Percentiles rank a stretch among this genome's conserved stretches.
Conservation (phyloP, 2,888 invertebrate genomes). For the Caprella mutica region DNA sequence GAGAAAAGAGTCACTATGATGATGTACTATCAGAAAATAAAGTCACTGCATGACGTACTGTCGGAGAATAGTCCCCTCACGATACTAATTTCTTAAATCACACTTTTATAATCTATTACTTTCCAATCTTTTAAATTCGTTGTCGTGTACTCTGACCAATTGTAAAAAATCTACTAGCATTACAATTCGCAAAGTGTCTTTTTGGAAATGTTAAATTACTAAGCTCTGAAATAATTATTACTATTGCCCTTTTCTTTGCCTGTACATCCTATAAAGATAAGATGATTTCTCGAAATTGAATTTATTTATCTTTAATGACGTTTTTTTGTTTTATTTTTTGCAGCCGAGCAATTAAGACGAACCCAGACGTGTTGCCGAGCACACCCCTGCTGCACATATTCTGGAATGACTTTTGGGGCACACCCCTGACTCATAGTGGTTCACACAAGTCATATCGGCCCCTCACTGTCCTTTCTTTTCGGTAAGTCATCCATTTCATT, state of each 20-base stretch:
- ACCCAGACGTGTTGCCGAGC: constrained; percentile 77
- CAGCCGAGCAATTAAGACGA: constrained; percentile 91
- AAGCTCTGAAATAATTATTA: neutral
- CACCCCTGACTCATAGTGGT: constrained; percentile 77
- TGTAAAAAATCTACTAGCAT: too few species aligned
- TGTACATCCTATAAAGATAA: neutral
- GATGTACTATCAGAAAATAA: too few species aligned
- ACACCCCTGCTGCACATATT: constrained; percentile 71
- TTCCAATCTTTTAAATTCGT: too few species aligned
- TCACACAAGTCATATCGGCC: constrained; percentile 96
- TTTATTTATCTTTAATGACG: neutral
- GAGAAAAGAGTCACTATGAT: too few species aligned
- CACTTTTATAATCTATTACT: too few species aligned
- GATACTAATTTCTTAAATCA: too few species aligned
- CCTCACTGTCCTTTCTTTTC: constrained; percentile 74
- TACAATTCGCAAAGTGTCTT: too few species aligned
- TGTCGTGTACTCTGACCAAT: too few species aligned
- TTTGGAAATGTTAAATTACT: too few species aligned
- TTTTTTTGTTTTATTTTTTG: constrained; percentile 39
- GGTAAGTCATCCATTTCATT: constrained; percentile 43
- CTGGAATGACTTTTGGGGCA: constrained; percentile 96
- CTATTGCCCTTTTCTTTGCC: neutral
- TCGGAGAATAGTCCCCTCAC: too few species aligned
- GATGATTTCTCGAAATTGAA: neutral
- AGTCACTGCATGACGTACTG: too few species aligned